Base-by-base conservation (phyloP, 2,888 invertebrate species). In the Strigamia transsilvanica region DNA sequence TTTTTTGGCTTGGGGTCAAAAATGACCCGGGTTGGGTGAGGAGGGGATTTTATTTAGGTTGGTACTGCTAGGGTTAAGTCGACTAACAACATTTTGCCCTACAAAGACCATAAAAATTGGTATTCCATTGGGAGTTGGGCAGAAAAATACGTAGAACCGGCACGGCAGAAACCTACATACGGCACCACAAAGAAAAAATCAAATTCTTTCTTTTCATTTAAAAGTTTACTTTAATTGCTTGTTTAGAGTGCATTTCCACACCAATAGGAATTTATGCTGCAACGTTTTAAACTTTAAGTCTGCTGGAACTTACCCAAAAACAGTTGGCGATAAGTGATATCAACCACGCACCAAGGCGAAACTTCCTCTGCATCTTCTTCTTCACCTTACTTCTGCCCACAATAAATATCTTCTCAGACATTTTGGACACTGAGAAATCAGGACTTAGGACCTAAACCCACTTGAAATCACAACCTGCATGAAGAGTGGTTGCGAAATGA, bases 241-340 rank as follows among this genome's bases (percentile, higher is more conserved):
- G 2, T 18, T 56, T 56, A 56, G 27, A 56, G 4, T 18, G 46
- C 15, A n/a, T 56, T 56, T 18, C n/a, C 56, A 56, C 15, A 56
- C 56, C 7, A 56, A 18, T 18, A 4, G 56, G 2, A 56, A 56
- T 56, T 18, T 18, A 9, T 56, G n/a, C 2, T 18, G n/a, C 15
- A 56, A 56, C 2, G n/a, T n/a, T 18, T 18, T 18, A 56, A 18
- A 15, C 1, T 18, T 56, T 9, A 15, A 18, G 3, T 18, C 9
- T n/a, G 18, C 56, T 32, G 73, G 73, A 73, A 32, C 73, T 73
- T 32, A 73, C 73, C 73, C 73, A 73, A 56, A 56, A 56, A 73
- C 73, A 73, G 32, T n/a, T 73, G 32, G 73, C 32, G 32, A 73
- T 73, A 32, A 73, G 73, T 2, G 73, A 73, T 12, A 73, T n/a